Conservation (phyloP, 2,113 vertebrate genomes). For the Butorides virescens region DNA sequence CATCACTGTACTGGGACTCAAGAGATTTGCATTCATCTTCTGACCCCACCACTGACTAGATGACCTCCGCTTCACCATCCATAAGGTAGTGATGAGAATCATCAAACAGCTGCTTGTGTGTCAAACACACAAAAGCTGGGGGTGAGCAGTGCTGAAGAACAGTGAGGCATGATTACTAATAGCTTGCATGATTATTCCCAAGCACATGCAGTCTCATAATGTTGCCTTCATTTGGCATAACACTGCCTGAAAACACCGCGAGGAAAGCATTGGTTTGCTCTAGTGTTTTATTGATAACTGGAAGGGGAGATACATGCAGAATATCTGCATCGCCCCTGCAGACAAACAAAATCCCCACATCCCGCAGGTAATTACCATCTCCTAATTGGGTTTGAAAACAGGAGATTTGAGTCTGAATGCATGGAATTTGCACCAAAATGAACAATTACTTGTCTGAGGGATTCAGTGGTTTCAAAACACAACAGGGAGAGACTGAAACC, state of each 20-base stretch:
- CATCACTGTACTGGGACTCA: neutral
- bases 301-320: constrained; percentile 55
- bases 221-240: constrained; percentile 36
- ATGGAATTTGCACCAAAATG: constrained; percentile 35
- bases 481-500: neutral
- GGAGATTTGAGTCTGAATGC: constrained; percentile 55
- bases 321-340: constrained; percentile 20
- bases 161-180: constrained; percentile 1
- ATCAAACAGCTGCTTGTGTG: neutral
- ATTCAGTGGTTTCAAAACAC: constrained; percentile 24
- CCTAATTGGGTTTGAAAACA: constrained; percentile 77
- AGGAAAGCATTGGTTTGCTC: constrained; percentile 61
- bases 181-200: constrained; percentile 34
- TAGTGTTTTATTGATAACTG: constrained; percentile 62
- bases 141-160: neutral
- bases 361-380: constrained; percentile 78
- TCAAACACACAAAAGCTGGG: neutral
- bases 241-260: neutral
- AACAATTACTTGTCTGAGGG: constrained; percentile 38
- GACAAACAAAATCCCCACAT: constrained; percentile 64
- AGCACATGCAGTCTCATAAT: neutral
- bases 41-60: neutral
- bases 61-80: neutral
- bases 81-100: neutral
- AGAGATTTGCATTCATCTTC: neutral